Conservation (phyloP, 2,888 invertebrate species). For the Acleris sparsana region DNA sequence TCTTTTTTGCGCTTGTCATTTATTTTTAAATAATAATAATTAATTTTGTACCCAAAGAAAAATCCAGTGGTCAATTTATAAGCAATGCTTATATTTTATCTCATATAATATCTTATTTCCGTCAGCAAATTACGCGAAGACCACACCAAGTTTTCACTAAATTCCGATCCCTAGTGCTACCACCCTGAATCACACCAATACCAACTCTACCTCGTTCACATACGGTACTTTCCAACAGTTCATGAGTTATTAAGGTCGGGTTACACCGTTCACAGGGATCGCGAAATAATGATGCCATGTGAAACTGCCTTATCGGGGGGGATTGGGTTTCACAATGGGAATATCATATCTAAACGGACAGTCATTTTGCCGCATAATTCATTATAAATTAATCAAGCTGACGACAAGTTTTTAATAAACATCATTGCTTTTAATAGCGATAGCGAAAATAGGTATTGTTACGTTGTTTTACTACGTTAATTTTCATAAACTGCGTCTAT, state of each 20-base stretch:
- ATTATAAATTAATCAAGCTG: too few species aligned
- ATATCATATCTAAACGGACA: neutral
- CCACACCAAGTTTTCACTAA: slow-evolving; percentile 27
- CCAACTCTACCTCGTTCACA: neutral
- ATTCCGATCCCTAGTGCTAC: slow-evolving; percentile 6
- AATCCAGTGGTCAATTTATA: neutral
- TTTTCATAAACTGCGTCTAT: too few species aligned
- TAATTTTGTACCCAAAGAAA: neutral
- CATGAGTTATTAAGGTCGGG: slow-evolving; percentile 5
- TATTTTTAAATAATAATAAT: too few species aligned
- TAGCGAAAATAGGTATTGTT: too few species aligned
- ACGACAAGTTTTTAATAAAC: too few species aligned
- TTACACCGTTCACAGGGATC: slow-evolving; percentile 33
- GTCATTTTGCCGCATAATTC: too few species aligned
- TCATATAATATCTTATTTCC: neutral
- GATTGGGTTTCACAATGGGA: slow-evolving; percentile 35
- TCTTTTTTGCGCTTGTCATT: too few species aligned
- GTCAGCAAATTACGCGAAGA: slow-evolving; percentile 25
- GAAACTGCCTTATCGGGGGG: slow-evolving; percentile 43
- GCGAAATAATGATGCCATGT: slow-evolving; percentile 35
- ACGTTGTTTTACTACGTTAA: too few species aligned
- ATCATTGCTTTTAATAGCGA: too few species aligned
- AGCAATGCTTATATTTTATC: neutral
- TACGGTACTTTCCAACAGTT: neutral
- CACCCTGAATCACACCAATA: neutral